Evolutionary conservation across 2,888 invertebrate species (phyloP), one percentile per base, ranked within the genome.

Genomic region (Lapara coniferarum): DNA sequence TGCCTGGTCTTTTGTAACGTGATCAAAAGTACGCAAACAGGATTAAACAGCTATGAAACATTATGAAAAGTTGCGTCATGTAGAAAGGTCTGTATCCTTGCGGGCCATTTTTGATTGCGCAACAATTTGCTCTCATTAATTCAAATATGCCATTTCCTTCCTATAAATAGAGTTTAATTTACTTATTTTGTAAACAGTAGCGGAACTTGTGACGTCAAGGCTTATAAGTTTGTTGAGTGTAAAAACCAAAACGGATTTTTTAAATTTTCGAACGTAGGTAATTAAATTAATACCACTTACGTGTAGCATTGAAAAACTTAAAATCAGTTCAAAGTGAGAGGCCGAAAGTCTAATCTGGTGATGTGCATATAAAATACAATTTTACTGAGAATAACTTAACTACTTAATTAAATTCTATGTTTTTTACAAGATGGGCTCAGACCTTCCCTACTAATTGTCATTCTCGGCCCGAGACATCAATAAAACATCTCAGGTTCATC

Each of bases 61-160:
- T 73, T 74, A 82, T 78, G 78, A 77, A 81, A 82, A 80, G 77
- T 89, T 89, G 87, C 89, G 77, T 89, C 89, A 89, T 82, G 70
- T 85, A 86, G 88, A 88, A 88, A 88, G 88, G 88, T 83, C 73
- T 80, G 84, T 84, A 85, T 85, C 85, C 86, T 88, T 88, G 86
- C 81, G 69, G 68, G 74, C 71, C 73, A 51, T 68, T 53, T 69
- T 63, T 63, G 44, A 59, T 63, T 69, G 53, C 44, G 37, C 53
- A 63, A 69, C 30, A 49, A 46, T 53, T 69, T 55, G 68, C 44
- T 68, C 52, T 51, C 52, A 51, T 68, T 68, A 59, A 68, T 68
- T 53, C 58, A 59, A 59, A 52, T 68, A 51, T 59, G 51, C 52
- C 51, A 58, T 58, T 59, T 51, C 52, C 51, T 59, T 58, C 58